Conservation (phyloP, 2,113 vertebrate species). For the Ailurus styani region DNA sequence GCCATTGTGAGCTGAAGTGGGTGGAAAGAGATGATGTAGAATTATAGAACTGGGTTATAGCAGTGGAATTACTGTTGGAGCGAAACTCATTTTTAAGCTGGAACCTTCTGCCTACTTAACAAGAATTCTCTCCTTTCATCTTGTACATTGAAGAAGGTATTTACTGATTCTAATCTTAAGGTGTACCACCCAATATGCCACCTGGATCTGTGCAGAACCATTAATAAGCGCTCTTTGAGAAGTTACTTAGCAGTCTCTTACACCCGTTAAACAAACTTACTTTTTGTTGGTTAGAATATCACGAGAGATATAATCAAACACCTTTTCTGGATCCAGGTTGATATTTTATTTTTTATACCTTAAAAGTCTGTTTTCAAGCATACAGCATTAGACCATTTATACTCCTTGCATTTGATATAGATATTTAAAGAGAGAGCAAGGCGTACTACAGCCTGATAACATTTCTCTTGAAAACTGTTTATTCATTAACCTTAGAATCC, state of each 20-base stretch:
- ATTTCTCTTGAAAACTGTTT: neutral
- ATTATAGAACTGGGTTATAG: neutral
- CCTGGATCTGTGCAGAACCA: neutral
- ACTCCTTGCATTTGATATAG: neutral
- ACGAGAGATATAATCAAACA: neutral
- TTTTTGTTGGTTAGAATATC: neutral
- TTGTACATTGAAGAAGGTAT: neutral
- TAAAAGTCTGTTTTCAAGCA: neutral
- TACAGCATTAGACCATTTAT: accelerated
- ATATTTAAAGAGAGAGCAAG: neutral
- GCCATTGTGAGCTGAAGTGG: neutral
- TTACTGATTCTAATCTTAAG: neutral
- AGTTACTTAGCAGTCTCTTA: neutral
- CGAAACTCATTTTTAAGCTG: neutral
- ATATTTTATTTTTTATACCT: neutral
- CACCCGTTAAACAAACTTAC: neutral
- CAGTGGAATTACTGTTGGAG: neutral
- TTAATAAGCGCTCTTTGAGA: neutral
- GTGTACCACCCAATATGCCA: accelerated
- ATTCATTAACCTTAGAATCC: neutral
- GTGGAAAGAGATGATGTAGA: neutral
- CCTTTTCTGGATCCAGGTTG: neutral
- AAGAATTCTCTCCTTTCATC: neutral
- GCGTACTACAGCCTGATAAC: neutral
- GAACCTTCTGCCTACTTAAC: neutral